phyloP scores from a whole-genome alignment of 1,140 invertebrate species.

The Drosophila tristis region DNA sequence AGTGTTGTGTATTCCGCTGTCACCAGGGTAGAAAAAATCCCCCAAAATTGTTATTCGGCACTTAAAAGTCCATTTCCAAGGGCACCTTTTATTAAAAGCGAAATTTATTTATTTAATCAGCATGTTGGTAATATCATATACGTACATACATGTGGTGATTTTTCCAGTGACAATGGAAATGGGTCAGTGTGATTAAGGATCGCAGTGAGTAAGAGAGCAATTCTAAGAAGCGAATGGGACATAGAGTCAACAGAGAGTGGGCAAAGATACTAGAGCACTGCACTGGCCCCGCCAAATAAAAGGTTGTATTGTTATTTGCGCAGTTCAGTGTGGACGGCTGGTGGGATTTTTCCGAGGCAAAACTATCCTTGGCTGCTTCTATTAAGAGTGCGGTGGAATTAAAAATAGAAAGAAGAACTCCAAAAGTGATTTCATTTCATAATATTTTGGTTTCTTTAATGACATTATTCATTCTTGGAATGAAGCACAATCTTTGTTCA shows the following conservation, averaged over 20 bases:
- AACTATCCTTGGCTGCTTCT: no score
- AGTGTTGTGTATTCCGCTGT: conserved; percentile 8
- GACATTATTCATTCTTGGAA: conserved; percentile 38
- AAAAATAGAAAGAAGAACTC: conserved; percentile 4
- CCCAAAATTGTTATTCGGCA: conserved; percentile 52
- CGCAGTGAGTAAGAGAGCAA: conserved; percentile 19
- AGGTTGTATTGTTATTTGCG: conserved; percentile 2
- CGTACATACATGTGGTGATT: neutral
- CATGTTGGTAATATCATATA: conserved; percentile 3
- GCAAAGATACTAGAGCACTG: conserved; percentile 16
- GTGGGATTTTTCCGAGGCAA: conserved; percentile 11
- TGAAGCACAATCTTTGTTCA: conserved; percentile 41
- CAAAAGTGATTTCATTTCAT: neutral
- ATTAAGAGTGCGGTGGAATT: neutral
- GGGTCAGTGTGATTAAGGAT: conserved; percentile 34
- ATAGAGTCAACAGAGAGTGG: neutral
- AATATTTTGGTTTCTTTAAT: conserved; percentile 4
- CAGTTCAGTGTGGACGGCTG: neutral
- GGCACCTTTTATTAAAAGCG: conserved; percentile 42
- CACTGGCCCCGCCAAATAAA: conserved; percentile 10
- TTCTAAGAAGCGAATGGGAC: conserved; percentile 36
- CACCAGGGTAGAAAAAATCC: conserved; percentile 51
- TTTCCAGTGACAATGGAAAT: conserved; percentile 21
- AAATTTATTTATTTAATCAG: conserved; percentile 33
- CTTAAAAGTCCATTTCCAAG: conserved; percentile 51